Percentiles rank a stretch among this genome's conserved stretches.
These are phyloP conservation scores for Columba janthina DNA, from an alignment of 2,113 vertebrate species.

Conservation along the genomic window DNA sequence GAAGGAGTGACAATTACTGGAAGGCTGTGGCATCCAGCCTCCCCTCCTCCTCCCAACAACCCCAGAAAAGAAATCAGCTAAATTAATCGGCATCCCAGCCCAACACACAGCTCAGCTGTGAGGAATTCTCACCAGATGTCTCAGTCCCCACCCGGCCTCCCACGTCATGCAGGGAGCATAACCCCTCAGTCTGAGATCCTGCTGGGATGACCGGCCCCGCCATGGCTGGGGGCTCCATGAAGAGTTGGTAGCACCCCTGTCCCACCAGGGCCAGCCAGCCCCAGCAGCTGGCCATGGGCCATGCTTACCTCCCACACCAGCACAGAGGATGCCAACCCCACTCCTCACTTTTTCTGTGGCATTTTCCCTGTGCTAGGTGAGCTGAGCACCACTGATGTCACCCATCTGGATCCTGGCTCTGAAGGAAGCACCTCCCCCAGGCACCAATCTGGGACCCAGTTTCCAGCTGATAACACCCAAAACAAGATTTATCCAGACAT, in stretches of 20 bases:
- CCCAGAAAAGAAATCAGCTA: conserved; percentile 69
- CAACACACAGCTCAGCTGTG: conserved; percentile 72
- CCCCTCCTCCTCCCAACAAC: conserved; percentile 20
- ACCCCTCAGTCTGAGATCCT: conserved; percentile 14
- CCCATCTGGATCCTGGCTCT: not conserved
- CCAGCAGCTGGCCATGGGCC: not conserved
- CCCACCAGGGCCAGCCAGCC: not conserved
- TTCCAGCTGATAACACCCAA: not conserved
- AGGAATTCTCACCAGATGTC: conserved; percentile 76
- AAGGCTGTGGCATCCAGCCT: conserved; percentile 44
- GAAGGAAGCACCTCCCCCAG: not conserved
- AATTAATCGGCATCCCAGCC: conserved; percentile 70
- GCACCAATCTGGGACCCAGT: not conserved
- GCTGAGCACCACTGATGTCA: not conserved
- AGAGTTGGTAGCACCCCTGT: not conserved
- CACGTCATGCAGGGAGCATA: conserved; percentile 52
- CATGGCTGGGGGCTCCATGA: accelerated
- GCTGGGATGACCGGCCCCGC: accelerated
- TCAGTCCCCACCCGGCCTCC: conserved; percentile 60
- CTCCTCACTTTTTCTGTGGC: not conserved
- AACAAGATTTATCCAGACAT: accelerated
- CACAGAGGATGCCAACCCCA: accelerated
- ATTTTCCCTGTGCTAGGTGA: accelerated
- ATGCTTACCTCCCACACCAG: accelerated
- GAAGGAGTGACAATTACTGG: conserved; percentile 49